Evolutionary conservation across 1,140 invertebrate genomes (phyloP).

Genomic region (Penaeus indicus): DNA sequence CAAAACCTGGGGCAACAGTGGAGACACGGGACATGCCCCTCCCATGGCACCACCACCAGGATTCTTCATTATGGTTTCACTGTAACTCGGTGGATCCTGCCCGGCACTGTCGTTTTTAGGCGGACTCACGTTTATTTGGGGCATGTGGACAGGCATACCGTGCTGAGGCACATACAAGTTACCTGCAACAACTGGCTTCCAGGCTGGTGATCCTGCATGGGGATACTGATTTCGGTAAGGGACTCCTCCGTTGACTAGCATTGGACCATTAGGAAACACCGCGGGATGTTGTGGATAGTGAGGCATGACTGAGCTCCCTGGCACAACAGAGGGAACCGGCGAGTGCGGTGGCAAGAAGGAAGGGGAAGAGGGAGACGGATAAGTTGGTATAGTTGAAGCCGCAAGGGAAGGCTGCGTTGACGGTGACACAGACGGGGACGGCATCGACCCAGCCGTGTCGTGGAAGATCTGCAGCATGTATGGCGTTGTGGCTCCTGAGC

Average conservation of each 20-base stretch:
- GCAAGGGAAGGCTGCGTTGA: conserved; percentile 52
- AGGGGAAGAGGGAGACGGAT: conserved; percentile 45
- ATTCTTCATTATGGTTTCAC: conserved; percentile 34
- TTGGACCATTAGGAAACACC: conserved; percentile 12
- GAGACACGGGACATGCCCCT: background rate
- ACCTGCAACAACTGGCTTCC: conserved; percentile 6
- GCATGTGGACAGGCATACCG: background rate
- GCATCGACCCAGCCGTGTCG: conserved; percentile 55
- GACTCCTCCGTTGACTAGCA: conserved; percentile 29
- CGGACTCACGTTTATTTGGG: background rate
- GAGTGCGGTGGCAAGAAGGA: conserved; percentile 17
- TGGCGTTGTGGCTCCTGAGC: conserved; percentile 35
- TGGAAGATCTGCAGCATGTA: conserved; percentile 46
- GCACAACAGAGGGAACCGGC: conserved; percentile 23
- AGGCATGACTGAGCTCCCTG: background rate
- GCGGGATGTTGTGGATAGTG: conserved; percentile 13
- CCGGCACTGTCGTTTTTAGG: background rate
- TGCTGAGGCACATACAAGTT: background rate
- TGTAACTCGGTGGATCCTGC: conserved; percentile 51
- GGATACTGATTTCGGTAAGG: conserved; percentile 6
- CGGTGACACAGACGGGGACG: conserved; percentile 30
- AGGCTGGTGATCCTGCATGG: background rate
- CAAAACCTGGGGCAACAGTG: conserved; percentile 37
- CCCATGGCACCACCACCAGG: conserved; percentile 8
- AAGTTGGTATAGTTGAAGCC: conserved; percentile 38